A percentile compares a stretch with the other conserved stretches of the same genome.
Conservation (phyloP, 2,888 invertebrate species). For the Agelastica alni region DNA sequence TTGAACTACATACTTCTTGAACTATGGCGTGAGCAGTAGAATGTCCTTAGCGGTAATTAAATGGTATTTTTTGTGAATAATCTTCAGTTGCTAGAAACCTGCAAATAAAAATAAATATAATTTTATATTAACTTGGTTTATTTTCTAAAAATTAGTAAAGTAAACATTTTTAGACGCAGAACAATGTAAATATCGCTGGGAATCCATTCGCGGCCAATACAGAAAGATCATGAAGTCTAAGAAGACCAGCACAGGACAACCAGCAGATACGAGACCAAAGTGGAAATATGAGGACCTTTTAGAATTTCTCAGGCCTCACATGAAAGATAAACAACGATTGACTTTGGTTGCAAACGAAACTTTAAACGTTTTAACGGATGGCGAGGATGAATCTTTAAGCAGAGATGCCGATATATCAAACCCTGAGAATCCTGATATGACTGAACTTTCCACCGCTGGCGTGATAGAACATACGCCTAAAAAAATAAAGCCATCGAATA, state of each 20-base stretch:
- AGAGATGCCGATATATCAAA: conserved; percentile 7
- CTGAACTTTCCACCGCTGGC: conserved; percentile 6
- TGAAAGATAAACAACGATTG: too few relatives aligned
- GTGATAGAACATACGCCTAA: conserved; percentile 5
- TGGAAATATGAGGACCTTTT: conserved; percentile 18
- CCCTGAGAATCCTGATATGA: conserved; percentile 7
- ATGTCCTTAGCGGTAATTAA: too few relatives aligned
- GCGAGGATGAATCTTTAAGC: conserved; percentile 14
- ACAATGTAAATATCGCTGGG: conserved; percentile 3
- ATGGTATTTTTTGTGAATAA: too few relatives aligned
- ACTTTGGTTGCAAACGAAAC: conserved; percentile 13
- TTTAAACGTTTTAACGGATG: conserved; percentile 3
- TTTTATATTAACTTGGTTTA: background rate
- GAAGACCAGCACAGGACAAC: conserved; percentile 11
- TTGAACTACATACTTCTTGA: background rate
- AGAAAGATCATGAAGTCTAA: conserved; percentile 9
- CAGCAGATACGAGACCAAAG: conserved; percentile 7
- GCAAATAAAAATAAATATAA: background rate
- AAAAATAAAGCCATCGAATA: conserved; percentile 1
- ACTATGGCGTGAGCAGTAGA: too few relatives aligned
- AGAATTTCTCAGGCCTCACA: conserved; percentile 14
- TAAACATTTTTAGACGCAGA: background rate
- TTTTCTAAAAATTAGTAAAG: background rate
- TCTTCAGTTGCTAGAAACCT: too few relatives aligned
- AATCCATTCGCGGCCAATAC: conserved; percentile 14